Percentiles rank a stretch among this genome's conserved stretches.
phyloP scores from a whole-genome alignment of 2,113 vertebrate genomes.

The Hassar affinis region DNA sequence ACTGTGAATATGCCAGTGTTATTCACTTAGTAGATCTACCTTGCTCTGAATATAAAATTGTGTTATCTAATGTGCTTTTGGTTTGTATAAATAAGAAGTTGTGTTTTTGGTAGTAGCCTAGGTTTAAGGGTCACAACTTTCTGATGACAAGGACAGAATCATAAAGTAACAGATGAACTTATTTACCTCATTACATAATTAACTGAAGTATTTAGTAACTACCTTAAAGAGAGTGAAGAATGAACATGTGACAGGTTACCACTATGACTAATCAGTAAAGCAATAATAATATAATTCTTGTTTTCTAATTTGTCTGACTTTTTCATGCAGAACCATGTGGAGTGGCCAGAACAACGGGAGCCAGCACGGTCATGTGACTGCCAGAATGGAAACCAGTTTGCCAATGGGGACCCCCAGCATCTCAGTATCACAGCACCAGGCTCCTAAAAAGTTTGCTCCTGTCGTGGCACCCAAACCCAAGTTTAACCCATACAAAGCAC shows the following conservation, averaged over 20 bases:
- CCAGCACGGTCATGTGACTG: conserved; percentile 83
- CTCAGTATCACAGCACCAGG: conserved; percentile 89
- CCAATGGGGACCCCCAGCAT: conserved; percentile 88
- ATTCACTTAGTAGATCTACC: background rate
- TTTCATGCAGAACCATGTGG: conserved; percentile 81
- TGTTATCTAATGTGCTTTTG: background rate
- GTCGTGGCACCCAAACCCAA: conserved; percentile 95
- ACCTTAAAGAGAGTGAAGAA: background rate
- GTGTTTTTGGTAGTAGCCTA: background rate
- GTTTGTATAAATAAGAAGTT: background rate
- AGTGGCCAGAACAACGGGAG: conserved; percentile 76
- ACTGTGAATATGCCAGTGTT: background rate
- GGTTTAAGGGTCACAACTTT: background rate
- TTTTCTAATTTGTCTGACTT: background rate
- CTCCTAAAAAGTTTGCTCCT: conserved; percentile 93
- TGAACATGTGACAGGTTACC: background rate
- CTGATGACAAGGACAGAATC: background rate
- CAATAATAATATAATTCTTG: background rate
- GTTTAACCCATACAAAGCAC: conserved; percentile 87
- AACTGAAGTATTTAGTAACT: background rate
- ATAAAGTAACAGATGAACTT: background rate
- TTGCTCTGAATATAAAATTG: background rate
- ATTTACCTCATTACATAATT: background rate
- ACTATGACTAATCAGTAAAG: too few relatives aligned
- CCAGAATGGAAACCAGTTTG: conserved; percentile 94